Evolutionary conservation across 1,140 invertebrate genomes (phyloP), one percentile per base, ranked within the genome.

Genomic region (Elysia chlorotica): DNA sequence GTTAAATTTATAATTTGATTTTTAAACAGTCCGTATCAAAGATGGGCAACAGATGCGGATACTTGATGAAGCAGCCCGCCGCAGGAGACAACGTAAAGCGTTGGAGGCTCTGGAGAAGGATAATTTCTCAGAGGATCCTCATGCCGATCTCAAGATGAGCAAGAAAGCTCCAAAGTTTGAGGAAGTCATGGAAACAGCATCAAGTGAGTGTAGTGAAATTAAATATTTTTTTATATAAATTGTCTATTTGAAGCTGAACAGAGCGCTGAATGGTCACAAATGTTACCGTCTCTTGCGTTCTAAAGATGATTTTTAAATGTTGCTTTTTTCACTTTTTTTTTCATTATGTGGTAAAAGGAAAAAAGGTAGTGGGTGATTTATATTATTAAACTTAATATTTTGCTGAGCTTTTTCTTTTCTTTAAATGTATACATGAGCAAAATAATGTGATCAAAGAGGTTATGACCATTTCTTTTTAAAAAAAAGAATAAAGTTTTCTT

Each of bases 91-190:
- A 30, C 91, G 94, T 61, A 97, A 98, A 88, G 94, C 95, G 0
- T 86, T 99, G 35, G 97, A 99, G 85, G 94, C 95, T 4, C 88
- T 99, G n/a, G 96, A 99, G 85, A 93, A 94, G 81, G 97, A 99
- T 80, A 99, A 99, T 87, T 99, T 96, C 85, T 96, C 98, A 84
- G 96, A 98, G 85, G 97, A 99, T 89, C 96, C 97, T 5, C 96
- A 99, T 88, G 96, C 96, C 0, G 96, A 99, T 89, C 89, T 99
- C 73, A 92, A 92, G 89, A 91, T 89, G 89, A 88, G 88, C 75
- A 99, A 99, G 83, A 98, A 98, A 88, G 91, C 94, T 21, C 96
- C 96, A 1, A 98, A 97, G 86, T 98, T 98, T 88, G 94, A 97
- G 82, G 96, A 98, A 82, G 93, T 92, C 0, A 90, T 96, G 71